Conservation (phyloP, 2,113 vertebrate species). For the Gavia stellata region DNA sequence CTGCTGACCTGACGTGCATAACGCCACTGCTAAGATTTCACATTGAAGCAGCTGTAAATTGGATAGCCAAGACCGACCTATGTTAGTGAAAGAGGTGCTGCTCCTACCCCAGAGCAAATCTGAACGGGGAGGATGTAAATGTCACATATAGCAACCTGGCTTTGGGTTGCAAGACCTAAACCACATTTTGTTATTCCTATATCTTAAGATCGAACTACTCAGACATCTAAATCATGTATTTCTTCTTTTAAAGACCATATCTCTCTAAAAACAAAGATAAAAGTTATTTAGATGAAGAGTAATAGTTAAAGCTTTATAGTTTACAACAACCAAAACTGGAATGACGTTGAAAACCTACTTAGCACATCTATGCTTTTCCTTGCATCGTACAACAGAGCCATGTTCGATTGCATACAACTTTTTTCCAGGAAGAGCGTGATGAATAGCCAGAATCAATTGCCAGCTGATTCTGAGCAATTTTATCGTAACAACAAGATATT, state of each 20-base stretch:
- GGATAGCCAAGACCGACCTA: background rate
- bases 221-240: background rate
- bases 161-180: background rate
- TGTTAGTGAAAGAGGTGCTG: background rate
- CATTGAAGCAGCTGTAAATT: background rate
- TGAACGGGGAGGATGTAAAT: background rate
- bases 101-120: background rate
- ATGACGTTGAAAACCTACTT: background rate
- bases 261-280: background rate
- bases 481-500: constrained; percentile 14
- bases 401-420: background rate
- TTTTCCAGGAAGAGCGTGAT: constrained; percentile 10
- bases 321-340: background rate
- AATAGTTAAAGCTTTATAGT: background rate
- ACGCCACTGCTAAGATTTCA: background rate
- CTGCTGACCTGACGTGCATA: background rate
- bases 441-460: constrained; percentile 19
- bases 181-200: background rate
- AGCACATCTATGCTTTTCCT: background rate
- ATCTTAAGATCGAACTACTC: background rate
- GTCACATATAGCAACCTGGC: background rate
- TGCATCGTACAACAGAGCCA: background rate
- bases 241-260: background rate
- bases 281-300: background rate
- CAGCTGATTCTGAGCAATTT: background rate